These are phyloP conservation scores for Hippocampus mohnikei DNA, from an alignment of 2,113 vertebrate species.

Conservation along the genomic window DNA sequence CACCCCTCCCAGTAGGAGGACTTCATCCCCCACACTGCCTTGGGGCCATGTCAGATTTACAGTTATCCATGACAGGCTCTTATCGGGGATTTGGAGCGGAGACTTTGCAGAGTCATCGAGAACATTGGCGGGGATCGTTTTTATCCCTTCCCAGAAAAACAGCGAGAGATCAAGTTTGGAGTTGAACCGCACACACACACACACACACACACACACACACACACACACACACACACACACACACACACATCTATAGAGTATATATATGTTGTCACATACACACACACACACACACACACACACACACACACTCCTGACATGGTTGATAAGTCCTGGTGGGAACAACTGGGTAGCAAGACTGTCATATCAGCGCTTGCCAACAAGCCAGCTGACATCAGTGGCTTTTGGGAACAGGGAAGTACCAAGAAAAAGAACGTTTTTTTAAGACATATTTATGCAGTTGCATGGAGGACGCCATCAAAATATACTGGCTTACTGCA, in stretches of 20 bases:
- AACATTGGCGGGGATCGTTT: slow-evolving; percentile 55
- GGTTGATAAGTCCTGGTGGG: slow-evolving; percentile 35
- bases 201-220: slow-evolving; percentile 1
- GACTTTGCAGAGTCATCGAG: slow-evolving; percentile 66
- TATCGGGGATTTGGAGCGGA: slow-evolving; percentile 62
- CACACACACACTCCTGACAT: slow-evolving; percentile 2
- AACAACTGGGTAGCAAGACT: slow-evolving; percentile 37
- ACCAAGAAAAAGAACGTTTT: not conserved
- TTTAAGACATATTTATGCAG: not conserved
- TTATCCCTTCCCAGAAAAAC: slow-evolving; percentile 47
- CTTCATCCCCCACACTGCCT: slow-evolving; percentile 64
- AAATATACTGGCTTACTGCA: not conserved
- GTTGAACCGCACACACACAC: slow-evolving; percentile 18
- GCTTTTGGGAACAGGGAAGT: slow-evolving; percentile 34
- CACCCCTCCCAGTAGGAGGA: slow-evolving; percentile 20
- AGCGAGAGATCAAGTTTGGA: slow-evolving; percentile 43
- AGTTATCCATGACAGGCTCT: slow-evolving; percentile 58
- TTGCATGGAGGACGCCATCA: not conserved
- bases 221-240: not conserved
- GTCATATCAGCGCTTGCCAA: slow-evolving; percentile 31
- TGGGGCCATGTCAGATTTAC: slow-evolving; percentile 65
- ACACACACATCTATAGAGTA: not conserved
- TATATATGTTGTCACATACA: not conserved
- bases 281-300: not conserved
- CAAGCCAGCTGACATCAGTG: slow-evolving; percentile 38